Conservation (phyloP, 2,113 vertebrate genomes). For the Dicerorhinus sumatrensis region DNA sequence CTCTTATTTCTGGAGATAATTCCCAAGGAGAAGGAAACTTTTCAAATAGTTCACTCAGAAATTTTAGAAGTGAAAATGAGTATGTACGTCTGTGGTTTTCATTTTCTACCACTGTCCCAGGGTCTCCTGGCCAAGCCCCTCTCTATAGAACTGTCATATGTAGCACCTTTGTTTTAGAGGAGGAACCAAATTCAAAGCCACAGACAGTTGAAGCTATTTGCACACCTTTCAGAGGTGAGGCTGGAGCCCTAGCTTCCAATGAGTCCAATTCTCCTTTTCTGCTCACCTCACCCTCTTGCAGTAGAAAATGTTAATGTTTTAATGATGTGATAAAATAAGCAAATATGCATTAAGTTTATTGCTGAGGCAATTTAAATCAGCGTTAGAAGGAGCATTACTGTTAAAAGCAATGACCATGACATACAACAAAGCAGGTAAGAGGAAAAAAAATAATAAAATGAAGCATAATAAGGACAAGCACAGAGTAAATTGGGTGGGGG, state of each 20-base stretch:
- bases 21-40: background rate
- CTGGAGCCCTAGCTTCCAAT: background rate
- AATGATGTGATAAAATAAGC: background rate
- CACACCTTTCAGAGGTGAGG: background rate
- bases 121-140: background rate
- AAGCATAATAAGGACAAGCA: background rate
- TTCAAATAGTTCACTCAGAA: slow-evolving; percentile 1
- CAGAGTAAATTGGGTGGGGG: background rate
- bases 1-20: slow-evolving; percentile 25
- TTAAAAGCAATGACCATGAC: background rate
- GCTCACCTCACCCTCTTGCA: background rate
- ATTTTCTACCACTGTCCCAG: background rate
- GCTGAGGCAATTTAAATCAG: background rate
- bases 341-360: background rate
- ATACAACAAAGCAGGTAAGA: background rate
- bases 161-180: too few species aligned
- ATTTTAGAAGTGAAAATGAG: slow-evolving; percentile 7
- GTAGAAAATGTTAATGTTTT: background rate
- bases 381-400: background rate
- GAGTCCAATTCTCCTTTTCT: background rate
- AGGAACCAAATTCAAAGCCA: background rate
- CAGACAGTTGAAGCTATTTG: fast-evolving
- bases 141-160: background rate
- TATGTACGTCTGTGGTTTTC: background rate
- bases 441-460: background rate